Percentiles rank a stretch among this genome's conserved stretches.
These are phyloP conservation scores for Oxyteleia sp. DNA, from an alignment of 2,888 invertebrate genomes.

Conservation along the genomic window DNA sequence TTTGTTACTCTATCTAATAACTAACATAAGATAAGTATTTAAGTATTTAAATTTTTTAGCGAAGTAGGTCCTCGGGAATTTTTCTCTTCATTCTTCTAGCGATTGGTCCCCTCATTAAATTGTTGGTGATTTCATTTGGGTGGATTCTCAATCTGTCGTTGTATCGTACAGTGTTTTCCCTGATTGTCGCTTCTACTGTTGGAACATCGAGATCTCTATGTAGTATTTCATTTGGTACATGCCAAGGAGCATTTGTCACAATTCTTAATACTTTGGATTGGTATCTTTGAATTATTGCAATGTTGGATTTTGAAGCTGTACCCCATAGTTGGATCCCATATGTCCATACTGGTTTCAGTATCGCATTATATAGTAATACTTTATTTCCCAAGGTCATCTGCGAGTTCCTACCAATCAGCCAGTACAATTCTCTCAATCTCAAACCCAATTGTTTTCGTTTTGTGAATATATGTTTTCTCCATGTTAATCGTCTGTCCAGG, in stretches of 20 bases:
- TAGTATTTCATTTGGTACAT: too few species aligned
- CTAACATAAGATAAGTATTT: too few species aligned
- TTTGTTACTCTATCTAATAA: too few species aligned
- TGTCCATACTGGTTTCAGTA: conserved; percentile 62
- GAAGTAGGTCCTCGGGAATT: too few species aligned
- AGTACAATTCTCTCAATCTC: conserved; percentile 22
- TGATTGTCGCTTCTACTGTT: too few species aligned
- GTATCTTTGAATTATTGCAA: conserved; percentile 65
- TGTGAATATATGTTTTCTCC: conserved; percentile 64
- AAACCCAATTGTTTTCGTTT: conserved; percentile 34
- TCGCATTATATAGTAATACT: conserved; percentile 51
- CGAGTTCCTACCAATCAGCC: conserved; percentile 61
- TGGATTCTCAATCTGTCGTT: too few species aligned
- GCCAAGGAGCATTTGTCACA: neutral
- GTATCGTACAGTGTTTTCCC: too few species aligned
- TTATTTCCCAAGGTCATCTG: conserved; percentile 57
- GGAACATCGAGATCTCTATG: too few species aligned
- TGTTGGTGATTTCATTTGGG: conserved; percentile 4
- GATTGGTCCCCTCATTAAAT: neutral
- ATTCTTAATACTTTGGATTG: conserved; percentile 57
- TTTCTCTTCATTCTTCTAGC: too few species aligned
- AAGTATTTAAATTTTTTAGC: too few species aligned
- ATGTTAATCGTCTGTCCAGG: conserved; percentile 70
- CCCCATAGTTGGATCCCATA: conserved; percentile 70
- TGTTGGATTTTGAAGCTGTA: conserved; percentile 51